Base-by-base conservation (phyloP, 2,888 invertebrate species). In the Phasia obesa region DNA sequence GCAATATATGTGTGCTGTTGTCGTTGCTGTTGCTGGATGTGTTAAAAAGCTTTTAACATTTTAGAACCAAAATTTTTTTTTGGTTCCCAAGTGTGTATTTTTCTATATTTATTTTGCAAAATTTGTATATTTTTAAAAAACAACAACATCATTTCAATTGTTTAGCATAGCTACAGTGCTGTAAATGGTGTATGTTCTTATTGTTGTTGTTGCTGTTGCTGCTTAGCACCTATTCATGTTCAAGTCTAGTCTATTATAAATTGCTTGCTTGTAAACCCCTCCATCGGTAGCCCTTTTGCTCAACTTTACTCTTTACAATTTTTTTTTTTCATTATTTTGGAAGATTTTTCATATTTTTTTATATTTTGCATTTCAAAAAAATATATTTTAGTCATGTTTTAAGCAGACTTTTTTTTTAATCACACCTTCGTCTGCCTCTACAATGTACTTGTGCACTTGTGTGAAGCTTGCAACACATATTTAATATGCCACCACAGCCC, bases 191-290 rank as follows among this genome's bases (percentile, higher is more conserved):
- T 17, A 65, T 74, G 42, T 62, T 27, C 47, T 47, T 76, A 38
- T 60, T 21, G 44, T 62, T 27, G 55, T 47, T 76, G 47, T 60
- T 21, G 44, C 35, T 82, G 64, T 31, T 83, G 75, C 71, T 83
- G 59, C 79, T 79, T 76, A 83, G 83, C 83, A 83, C 83, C 83
- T 83, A 83, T 79, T 79, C 83, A 83, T 83, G 79, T 76, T 79
- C 60, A 83, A 83, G 79, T 83, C 79, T 83, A 79, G 83, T 83
- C 83, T 83, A 55, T 76, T 67, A 78, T 62, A 76, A 60, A 64
- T 65, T 64, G 55, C 49, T 62, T 55, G 23, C 51, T 57, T 57
- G 31, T 44, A 25, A 35, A 49, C 19, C 42, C 59, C 64, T 57
- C 21, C 38, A 19, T 42, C 51, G 2, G 15, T 60, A 53, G 9